A percentile compares a stretch with the other conserved stretches of the same genome.
phyloP scores from a whole-genome alignment of 2,888 invertebrate species.

The Ectemnius cavifrons region DNA sequence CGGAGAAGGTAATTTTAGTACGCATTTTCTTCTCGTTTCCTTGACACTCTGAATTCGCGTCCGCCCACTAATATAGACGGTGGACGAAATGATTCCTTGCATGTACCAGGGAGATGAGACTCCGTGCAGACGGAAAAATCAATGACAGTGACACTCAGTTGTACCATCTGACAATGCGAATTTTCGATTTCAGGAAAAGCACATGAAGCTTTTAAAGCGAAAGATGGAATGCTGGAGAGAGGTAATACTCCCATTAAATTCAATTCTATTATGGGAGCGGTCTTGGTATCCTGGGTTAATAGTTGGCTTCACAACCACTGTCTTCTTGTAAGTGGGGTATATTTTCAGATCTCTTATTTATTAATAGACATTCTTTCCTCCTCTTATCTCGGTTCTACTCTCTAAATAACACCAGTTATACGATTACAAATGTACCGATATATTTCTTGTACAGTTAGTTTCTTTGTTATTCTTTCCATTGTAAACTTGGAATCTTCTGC shows the following conservation, averaged over 20 bases:
- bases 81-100: conserved; percentile 12
- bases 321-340: conserved; percentile 79
- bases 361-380: neutral
- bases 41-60: neutral
- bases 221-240: conserved; percentile 88
- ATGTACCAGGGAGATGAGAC: conserved; percentile 3
- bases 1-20: conserved; percentile 56
- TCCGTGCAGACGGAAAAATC: conserved; percentile 42
- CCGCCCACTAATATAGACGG: neutral
- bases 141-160: conserved; percentile 43
- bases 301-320: conserved; percentile 80
- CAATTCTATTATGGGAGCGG: conserved; percentile 90
- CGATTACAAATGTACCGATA: neutral
- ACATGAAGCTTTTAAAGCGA: conserved; percentile 85
- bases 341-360: neutral
- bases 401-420: too few relatives aligned
- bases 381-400: neutral
- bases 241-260: conserved; percentile 84
- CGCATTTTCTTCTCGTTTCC: neutral
- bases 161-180: conserved; percentile 27
- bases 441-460: neutral
- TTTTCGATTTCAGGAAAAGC: conserved; percentile 79
- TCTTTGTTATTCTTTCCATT: neutral
- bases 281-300: conserved; percentile 91
- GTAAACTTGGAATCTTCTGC: neutral